Percentiles rank a stretch among this genome's conserved stretches.
Evolutionary conservation across 2,888 invertebrate genomes (phyloP).

Genomic region (Leptopterna dolabrata): DNA sequence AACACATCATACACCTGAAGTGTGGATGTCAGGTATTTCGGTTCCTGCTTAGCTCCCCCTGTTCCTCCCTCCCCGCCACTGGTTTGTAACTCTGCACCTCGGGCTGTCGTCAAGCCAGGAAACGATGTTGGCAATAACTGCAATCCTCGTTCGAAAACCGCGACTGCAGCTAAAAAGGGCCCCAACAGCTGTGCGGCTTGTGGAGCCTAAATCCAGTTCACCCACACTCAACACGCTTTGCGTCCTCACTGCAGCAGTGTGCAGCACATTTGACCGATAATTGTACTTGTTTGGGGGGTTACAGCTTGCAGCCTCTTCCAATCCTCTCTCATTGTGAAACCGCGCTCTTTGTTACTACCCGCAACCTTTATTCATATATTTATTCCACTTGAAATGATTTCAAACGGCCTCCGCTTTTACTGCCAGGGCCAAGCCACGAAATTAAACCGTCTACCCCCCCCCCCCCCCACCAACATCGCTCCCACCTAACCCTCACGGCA

Average conservation of each 20-base stretch:
- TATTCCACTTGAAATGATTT: constrained; percentile 37
- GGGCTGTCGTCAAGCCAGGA: not conserved
- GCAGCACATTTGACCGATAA: not conserved
- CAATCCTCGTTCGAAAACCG: not conserved
- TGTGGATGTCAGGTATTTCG: too few species aligned
- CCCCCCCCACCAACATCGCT: not conserved
- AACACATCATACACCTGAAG: too few species aligned
- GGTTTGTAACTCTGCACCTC: too few species aligned
- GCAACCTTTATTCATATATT: constrained; percentile 41
- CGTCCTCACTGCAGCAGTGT: not conserved
- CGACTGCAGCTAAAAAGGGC: not conserved
- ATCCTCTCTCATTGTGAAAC: constrained; percentile 20
- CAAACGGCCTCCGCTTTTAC: not conserved
- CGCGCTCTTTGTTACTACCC: constrained; percentile 30
- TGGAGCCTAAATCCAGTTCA: not conserved
- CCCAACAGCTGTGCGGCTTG: not conserved
- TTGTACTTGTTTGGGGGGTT: not conserved
- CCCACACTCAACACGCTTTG: not conserved
- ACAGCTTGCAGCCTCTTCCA: not conserved
- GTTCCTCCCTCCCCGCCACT: too few species aligned
- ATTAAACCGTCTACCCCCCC: constrained; percentile 17
- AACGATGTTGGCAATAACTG: not conserved
- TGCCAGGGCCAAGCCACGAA: constrained; percentile 25
- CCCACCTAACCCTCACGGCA: not conserved
- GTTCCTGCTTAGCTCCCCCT: too few species aligned